Percentiles rank a stretch among this genome's conserved stretches.
phyloP scores from a whole-genome alignment of 1,140 invertebrate genomes.

The Steinernema feltiae region DNA sequence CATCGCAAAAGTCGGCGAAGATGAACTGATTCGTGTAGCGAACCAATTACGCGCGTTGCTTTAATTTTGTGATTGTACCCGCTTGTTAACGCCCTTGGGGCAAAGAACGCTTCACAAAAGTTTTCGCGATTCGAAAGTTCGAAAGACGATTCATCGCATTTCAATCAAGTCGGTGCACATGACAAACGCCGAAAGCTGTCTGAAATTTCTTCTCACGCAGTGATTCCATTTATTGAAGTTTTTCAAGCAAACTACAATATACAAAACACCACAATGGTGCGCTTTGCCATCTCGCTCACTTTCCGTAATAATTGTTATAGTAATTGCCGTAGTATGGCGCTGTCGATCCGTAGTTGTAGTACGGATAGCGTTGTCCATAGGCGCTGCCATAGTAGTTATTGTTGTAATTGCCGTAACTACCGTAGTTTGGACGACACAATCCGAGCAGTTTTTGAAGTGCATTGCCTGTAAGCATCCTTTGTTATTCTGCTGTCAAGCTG shows the following conservation, averaged over 20 bases:
- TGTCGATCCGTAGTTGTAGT: not conserved
- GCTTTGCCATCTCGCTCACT: too few species aligned
- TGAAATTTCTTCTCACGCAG: not conserved
- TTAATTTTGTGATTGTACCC: not conserved
- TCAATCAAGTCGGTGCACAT: not conserved
- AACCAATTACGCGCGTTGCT: not conserved
- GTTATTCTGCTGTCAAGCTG: not conserved
- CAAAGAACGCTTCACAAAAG: not conserved
- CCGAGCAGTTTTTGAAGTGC: not conserved
- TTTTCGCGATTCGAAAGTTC: not conserved
- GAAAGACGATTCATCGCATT: not conserved
- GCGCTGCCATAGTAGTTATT: not conserved
- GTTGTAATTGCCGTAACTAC: not conserved
- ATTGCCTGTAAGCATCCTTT: not conserved
- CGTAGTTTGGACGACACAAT: not conserved
- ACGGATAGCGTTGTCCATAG: not conserved
- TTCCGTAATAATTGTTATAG: not conserved
- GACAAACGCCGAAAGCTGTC: not conserved
- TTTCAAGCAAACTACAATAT: too few species aligned
- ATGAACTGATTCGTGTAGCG: not conserved
- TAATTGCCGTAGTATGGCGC: not conserved
- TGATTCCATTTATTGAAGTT: too few species aligned
- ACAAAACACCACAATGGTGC: too few species aligned
- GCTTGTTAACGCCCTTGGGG: not conserved
- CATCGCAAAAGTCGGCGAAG: constrained; percentile 10